Evolutionary conservation across 1,140 invertebrate species (phyloP), one percentile per base, ranked within the genome.

Genomic region (Lanistes nyassanus): DNA sequence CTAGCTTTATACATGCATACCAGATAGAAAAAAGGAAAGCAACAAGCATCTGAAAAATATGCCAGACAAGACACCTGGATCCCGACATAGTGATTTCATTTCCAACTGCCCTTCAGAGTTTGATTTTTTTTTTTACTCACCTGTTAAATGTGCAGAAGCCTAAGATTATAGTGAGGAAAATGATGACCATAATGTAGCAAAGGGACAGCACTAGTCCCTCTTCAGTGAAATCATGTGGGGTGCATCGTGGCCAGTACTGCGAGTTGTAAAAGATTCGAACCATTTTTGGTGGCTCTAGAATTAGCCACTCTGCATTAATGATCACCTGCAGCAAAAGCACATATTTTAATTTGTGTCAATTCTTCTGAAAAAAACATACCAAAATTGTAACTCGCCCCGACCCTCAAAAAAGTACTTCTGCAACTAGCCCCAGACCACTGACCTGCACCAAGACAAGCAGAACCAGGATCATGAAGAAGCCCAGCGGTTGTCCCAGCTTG

Each of bases 181-280:
- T 85, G 1, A 91, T 85, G 23, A 90, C 81, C 86, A 91, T 89
- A n/a, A 91, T 83, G 75, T 91, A 91, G 7, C 89, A 81, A 9
- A 91, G 82, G 0, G 90, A 91, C 26, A 91, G 79, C 29, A 91
- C 85, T 9, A 91, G 85, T 39, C 89, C 87, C 42, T 87, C 83
- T 80, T 91, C 89, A 73, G 90, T 90, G 55, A 86, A 86, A 29
- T 85, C 80, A 66, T 82, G 70, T 13, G 85, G 85, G 6, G 80
- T 80, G 81, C 87, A 88, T 13, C 84, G 77, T 26, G 85, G 85
- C 85, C 85, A 87, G 60, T 82, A 65, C 69, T 79, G 75, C 42
- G 81, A 81, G 73, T 85, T 84, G 74, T 85, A 86, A 56, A 84
- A 80, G 26, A 88, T 80, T 26, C 79, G 76, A 19, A 65, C 75